These are phyloP conservation scores for Megaptera novaeangliae DNA, from an alignment of 2,113 vertebrate genomes.

Conservation along the genomic window DNA sequence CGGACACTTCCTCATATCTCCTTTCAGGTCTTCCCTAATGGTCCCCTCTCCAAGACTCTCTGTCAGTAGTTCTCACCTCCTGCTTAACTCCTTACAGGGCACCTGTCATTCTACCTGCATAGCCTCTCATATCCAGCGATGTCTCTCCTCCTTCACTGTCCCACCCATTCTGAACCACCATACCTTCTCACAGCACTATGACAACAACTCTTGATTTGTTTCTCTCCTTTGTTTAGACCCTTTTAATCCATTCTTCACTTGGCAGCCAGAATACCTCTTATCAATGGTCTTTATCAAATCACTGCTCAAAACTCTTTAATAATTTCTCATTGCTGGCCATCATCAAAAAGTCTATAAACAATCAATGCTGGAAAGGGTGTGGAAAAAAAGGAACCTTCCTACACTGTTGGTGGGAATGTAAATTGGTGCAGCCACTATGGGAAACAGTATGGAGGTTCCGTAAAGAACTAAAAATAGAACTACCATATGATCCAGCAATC, in stretches of 20 bases:
- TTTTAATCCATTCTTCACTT: neutral
- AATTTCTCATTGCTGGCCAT: neutral
- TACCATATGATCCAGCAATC: too few relatives aligned
- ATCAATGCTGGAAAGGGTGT: too few relatives aligned
- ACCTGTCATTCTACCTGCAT: neutral
- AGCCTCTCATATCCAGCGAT: neutral
- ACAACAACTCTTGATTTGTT: neutral
- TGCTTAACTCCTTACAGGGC: neutral
- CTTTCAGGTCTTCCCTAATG: neutral
- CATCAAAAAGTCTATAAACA: too few relatives aligned
- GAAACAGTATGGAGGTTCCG: too few relatives aligned
- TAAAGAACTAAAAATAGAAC: too few relatives aligned
- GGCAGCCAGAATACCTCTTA: neutral
- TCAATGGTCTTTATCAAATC: neutral
- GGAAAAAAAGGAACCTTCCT: too few relatives aligned
- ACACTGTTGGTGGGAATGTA: too few relatives aligned
- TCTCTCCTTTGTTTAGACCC: neutral
- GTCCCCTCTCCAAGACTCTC: neutral
- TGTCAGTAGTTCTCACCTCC: neutral
- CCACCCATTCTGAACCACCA: neutral
- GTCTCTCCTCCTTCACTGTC: too few relatives aligned
- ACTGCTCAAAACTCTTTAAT: neutral
- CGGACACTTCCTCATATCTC: neutral
- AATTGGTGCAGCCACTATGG: too few relatives aligned
- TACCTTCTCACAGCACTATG: neutral